Evolutionary conservation across 2,113 vertebrate species (phyloP).

Genomic region (Peromyscus leucopus): DNA sequence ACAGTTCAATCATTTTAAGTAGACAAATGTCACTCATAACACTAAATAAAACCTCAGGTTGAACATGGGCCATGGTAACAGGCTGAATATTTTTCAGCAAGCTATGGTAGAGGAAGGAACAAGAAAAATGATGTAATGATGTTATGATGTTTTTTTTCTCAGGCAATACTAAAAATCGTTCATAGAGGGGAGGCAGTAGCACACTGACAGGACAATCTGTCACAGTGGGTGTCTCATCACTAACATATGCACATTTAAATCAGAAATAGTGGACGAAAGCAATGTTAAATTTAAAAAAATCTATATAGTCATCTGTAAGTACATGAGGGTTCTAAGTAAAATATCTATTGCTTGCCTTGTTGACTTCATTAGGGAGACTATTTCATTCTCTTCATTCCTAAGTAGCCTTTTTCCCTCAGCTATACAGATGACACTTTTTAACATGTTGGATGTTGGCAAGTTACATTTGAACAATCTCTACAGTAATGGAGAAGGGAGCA

Average conservation of each 20-base stretch:
- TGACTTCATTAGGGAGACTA: not conserved
- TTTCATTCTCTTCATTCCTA: not conserved
- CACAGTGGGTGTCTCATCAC: not conserved
- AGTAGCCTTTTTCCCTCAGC: not conserved
- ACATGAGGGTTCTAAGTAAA: not conserved
- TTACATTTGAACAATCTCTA: not conserved
- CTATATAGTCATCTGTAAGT: not conserved
- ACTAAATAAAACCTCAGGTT: not conserved
- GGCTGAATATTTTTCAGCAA: conserved; percentile 49
- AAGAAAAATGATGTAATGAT: conserved; percentile 82
- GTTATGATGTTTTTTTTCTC: conserved; percentile 53
- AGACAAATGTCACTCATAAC: not conserved
- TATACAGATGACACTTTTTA: not conserved
- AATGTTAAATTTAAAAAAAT: conserved; percentile 47
- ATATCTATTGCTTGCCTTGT: not conserved
- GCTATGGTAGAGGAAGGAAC: conserved; percentile 63
- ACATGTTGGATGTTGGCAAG: not conserved
- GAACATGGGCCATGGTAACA: conserved; percentile 63
- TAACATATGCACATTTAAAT: conserved; percentile 13
- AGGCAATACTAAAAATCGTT: conserved; percentile 71
- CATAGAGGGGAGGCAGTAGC: not conserved
- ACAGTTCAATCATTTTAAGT: conserved; percentile 25
- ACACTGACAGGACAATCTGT: not conserved
- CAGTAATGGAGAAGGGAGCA: not conserved
- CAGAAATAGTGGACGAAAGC: conserved; percentile 41